phyloP scores from a whole-genome alignment of 2,113 vertebrate genomes.

The Muscicapa adusta region DNA sequence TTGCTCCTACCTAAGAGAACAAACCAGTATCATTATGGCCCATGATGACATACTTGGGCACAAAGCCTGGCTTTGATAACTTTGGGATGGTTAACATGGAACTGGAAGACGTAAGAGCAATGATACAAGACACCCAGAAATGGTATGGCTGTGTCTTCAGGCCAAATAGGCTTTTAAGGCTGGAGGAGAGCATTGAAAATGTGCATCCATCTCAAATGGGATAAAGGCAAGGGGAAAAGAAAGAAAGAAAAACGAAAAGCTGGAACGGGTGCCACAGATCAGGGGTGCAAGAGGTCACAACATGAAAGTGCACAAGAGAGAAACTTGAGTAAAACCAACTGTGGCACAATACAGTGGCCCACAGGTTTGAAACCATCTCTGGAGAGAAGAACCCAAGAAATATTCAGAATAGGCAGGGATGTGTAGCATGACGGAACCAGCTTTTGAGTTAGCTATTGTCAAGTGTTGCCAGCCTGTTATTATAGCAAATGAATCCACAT shows the following conservation, averaged over 20 bases:
- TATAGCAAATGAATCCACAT: not conserved
- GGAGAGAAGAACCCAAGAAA: not conserved
- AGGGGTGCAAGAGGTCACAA: not conserved
- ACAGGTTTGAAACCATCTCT: not conserved
- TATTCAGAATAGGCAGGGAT: not conserved
- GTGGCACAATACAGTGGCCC: not conserved
- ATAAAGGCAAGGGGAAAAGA: not conserved
- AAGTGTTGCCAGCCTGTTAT: not conserved
- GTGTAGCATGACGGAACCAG: not conserved
- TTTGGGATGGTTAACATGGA: not conserved
- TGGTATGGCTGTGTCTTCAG: not conserved
- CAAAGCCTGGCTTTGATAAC: not conserved
- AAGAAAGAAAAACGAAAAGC: not conserved
- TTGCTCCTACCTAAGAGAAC: not conserved
- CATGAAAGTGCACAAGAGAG: not conserved
- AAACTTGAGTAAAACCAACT: not conserved
- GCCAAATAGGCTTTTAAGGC: not conserved
- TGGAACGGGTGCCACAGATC: not conserved
- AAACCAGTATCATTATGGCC: not conserved
- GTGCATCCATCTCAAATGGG: not conserved
- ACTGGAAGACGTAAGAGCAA: not conserved
- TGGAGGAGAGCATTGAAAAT: not conserved
- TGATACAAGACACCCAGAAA: not conserved
- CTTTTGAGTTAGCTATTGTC: not conserved
- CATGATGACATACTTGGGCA: accelerated